phyloP scores from a whole-genome alignment of 2,888 invertebrate species.

The Drosophila greeni region DNA sequence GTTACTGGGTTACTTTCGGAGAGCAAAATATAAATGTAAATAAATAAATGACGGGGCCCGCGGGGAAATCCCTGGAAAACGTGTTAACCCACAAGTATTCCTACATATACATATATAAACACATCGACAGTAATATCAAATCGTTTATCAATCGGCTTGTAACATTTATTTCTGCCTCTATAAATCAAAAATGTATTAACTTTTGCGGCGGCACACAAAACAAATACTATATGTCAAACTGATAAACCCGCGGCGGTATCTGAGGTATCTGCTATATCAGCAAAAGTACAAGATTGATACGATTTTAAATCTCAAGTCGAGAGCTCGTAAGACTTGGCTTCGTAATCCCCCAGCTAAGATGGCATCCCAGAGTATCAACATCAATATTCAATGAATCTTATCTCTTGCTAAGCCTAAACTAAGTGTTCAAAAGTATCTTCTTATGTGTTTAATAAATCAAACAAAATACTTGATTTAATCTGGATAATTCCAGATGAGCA shows the following conservation, averaged over 20 bases:
- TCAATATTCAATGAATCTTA: slow-evolving; percentile 1
- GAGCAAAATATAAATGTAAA: background rate
- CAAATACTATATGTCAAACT: slow-evolving; percentile 17
- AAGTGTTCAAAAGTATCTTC: background rate
- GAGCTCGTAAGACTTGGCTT: background rate
- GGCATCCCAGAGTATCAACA: background rate
- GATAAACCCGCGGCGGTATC: slow-evolving; percentile 9
- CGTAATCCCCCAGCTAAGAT: background rate
- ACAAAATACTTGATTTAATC: slow-evolving; percentile 15
- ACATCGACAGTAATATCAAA: slow-evolving; percentile 19
- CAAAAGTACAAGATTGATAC: slow-evolving; percentile 19
- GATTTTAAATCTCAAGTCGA: slow-evolving; percentile 27
- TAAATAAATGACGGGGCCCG: background rate
- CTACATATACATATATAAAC: background rate
- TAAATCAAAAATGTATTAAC: slow-evolving; percentile 31
- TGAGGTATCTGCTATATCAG: slow-evolving; percentile 3
- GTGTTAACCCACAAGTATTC: slow-evolving; percentile 4
- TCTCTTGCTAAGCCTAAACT: background rate
- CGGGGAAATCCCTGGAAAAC: slow-evolving; percentile 18
- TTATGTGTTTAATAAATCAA: slow-evolving; percentile 10
- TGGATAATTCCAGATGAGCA: slow-evolving; percentile 16
- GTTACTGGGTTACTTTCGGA: slow-evolving; percentile 21
- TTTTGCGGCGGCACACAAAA: slow-evolving; percentile 13
- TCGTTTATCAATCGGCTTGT: slow-evolving; percentile 30
- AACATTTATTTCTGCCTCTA: slow-evolving; percentile 21